Evolutionary conservation across 2,797 vertebrate species (phyloP).

Genomic region (Protonibea diacanthus): DNA sequence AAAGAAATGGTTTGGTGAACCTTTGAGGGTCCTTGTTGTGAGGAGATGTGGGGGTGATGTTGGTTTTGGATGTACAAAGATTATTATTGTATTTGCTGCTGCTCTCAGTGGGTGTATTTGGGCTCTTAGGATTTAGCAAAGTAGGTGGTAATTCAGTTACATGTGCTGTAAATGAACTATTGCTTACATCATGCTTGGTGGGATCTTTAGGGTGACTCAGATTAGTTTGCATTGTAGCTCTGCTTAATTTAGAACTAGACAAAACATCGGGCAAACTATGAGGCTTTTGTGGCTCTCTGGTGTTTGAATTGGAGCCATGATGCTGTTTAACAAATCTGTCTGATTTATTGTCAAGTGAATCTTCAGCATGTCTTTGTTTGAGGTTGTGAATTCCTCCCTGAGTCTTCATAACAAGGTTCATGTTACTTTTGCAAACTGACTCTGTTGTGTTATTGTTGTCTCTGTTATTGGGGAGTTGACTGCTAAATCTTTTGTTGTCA

Average conservation of each 20-base stretch:
- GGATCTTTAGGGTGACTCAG: slow-evolving; percentile 41
- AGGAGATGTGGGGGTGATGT: slow-evolving; percentile 16
- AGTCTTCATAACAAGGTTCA: slow-evolving; percentile 45
- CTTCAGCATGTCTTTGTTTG: slow-evolving; percentile 48
- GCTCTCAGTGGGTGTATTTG: slow-evolving; percentile 49
- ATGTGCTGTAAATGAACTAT: slow-evolving; percentile 39
- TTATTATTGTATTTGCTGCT: slow-evolving; percentile 48
- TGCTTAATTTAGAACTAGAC: slow-evolving; percentile 64
- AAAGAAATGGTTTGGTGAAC: slow-evolving; percentile 36
- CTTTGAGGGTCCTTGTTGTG: slow-evolving; percentile 49
- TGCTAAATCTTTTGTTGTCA: slow-evolving; percentile 51
- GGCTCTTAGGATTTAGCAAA: slow-evolving; percentile 42
- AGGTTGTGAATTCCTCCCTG: slow-evolving; percentile 35
- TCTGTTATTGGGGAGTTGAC: slow-evolving; percentile 45
- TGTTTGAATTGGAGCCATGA: slow-evolving; percentile 45
- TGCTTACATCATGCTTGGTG: slow-evolving; percentile 39
- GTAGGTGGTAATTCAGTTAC: slow-evolving; percentile 44
- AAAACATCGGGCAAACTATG: slow-evolving; percentile 47
- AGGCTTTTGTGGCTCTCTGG: slow-evolving; percentile 52
- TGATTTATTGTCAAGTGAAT: slow-evolving; percentile 41
- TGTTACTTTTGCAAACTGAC: slow-evolving; percentile 51
- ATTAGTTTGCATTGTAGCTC: slow-evolving; percentile 39
- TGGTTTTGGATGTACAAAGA: slow-evolving; percentile 35
- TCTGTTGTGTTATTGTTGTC: slow-evolving; percentile 57
- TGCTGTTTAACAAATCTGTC: slow-evolving; percentile 32